Evolutionary conservation across 2,113 vertebrate genomes (phyloP).

Genomic region (Tenebrosternarchus preto): DNA sequence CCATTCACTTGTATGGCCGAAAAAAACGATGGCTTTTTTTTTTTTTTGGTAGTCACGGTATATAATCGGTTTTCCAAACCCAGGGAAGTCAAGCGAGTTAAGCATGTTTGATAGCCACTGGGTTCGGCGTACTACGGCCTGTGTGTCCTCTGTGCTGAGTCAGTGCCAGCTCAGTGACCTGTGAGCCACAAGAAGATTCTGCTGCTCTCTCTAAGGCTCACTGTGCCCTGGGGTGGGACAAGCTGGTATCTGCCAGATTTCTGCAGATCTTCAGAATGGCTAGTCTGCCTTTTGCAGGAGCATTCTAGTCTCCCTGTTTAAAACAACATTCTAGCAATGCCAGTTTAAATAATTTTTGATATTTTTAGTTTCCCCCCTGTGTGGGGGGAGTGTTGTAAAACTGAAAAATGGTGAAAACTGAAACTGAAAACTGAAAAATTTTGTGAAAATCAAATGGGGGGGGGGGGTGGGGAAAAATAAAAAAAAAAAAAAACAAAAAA

Average conservation of each 20-base stretch:
- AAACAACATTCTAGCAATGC: background rate
- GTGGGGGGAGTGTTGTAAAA: background rate
- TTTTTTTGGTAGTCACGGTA: no score
- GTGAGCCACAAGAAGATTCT: background rate
- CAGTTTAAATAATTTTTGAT: background rate
- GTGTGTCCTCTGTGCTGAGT: background rate
- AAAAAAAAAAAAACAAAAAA: no score
- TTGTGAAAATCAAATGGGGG: no score
- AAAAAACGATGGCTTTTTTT: no score
- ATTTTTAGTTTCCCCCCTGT: background rate
- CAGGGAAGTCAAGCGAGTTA: no score
- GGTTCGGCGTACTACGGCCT: background rate
- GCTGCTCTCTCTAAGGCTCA: background rate
- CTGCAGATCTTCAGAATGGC: constrained; percentile 50
- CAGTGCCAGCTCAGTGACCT: constrained; percentile 1
- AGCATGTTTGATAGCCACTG: background rate
- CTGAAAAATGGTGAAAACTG: background rate
- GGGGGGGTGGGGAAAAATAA: no score
- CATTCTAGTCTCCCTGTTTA: background rate
- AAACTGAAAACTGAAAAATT: no score
- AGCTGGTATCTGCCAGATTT: constrained; percentile 55
- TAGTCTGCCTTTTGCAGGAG: constrained; percentile 22
- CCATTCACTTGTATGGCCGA: no score
- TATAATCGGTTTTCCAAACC: no score
- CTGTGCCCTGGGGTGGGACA: constrained; percentile 55